These are phyloP conservation scores for Scelioninae gen. 1 DNA, from an alignment of 2,888 invertebrate genomes.

Conservation along the genomic window DNA sequence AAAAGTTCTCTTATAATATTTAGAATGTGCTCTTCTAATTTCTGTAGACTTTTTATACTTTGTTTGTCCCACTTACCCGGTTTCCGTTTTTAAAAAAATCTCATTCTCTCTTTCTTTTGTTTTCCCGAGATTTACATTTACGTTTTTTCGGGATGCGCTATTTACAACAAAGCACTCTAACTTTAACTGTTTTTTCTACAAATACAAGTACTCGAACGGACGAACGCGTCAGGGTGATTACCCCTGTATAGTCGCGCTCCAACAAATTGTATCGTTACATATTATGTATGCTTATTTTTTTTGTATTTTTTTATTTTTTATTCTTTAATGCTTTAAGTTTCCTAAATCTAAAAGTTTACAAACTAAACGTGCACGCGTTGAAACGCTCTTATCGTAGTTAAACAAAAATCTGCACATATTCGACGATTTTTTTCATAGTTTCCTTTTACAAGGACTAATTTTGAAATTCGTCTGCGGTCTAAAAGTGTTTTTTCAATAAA, in stretches of 20 bases:
- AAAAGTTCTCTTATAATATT: conserved; percentile 37
- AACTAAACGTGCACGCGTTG: conserved; percentile 60
- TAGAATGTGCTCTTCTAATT: conserved; percentile 49
- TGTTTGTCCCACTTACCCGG: conserved; percentile 11
- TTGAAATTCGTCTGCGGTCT: too few relatives aligned
- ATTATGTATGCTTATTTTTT: conserved; percentile 2
- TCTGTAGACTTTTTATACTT: conserved; percentile 7
- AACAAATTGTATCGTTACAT: conserved; percentile 25
- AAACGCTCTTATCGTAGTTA: conserved; percentile 41
- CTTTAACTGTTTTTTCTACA: conserved; percentile 47
- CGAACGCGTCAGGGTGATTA: conserved; percentile 47
- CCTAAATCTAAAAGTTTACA: conserved; percentile 54
- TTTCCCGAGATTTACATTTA: conserved; percentile 58
- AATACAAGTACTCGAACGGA: conserved; percentile 64
- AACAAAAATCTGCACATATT: too few relatives aligned
- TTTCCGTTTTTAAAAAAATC: conserved; percentile 47
- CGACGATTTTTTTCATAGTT: conserved; percentile 3
- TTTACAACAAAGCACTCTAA: conserved; percentile 61
- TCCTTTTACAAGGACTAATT: too few relatives aligned
- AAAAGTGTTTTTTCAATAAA: too few relatives aligned
- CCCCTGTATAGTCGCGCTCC: conserved; percentile 46
- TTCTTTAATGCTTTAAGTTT: conserved; percentile 23
- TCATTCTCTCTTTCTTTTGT: conserved; percentile 67
- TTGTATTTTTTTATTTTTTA: conserved; percentile 22
- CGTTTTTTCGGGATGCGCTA: conserved; percentile 53